These are phyloP conservation scores for Nomada goodeniana DNA, from an alignment of 2,888 invertebrate species.

Conservation along the genomic window DNA sequence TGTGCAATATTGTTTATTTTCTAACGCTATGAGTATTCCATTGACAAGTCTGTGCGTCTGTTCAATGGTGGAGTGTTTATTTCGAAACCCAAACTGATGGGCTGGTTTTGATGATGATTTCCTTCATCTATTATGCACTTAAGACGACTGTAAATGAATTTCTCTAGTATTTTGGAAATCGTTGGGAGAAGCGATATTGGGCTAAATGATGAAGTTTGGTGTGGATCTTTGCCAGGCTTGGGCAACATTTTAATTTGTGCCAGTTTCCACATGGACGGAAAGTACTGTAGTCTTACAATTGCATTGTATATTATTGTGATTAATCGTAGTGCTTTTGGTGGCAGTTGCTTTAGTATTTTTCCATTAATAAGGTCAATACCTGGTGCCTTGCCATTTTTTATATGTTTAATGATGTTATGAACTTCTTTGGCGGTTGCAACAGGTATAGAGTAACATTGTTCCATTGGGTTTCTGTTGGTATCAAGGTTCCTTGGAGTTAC, in stretches of 20 bases:
- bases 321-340: neutral
- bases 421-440: no score
- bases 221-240: neutral
- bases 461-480: no score
- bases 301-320: slow-evolving; percentile 1
- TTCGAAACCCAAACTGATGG: neutral
- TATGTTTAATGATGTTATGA: no score
- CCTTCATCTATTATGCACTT: neutral
- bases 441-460: no score
- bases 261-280: neutral
- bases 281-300: neutral
- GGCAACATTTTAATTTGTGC: neutral
- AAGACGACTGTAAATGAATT: neutral
- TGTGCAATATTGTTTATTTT: no score
- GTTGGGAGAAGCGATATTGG: neutral
- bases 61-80: neutral
- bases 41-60: neutral
- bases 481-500: no score
- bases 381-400: no score
- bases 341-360: neutral
- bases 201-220: neutral
- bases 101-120: neutral
- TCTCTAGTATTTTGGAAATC: neutral
- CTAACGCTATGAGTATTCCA: neutral
- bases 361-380: no score